A percentile compares a stretch with the other conserved stretches of the same genome.
These are phyloP conservation scores for Epinotia brunnichana DNA, from an alignment of 2,888 invertebrate species.

Conservation along the genomic window DNA sequence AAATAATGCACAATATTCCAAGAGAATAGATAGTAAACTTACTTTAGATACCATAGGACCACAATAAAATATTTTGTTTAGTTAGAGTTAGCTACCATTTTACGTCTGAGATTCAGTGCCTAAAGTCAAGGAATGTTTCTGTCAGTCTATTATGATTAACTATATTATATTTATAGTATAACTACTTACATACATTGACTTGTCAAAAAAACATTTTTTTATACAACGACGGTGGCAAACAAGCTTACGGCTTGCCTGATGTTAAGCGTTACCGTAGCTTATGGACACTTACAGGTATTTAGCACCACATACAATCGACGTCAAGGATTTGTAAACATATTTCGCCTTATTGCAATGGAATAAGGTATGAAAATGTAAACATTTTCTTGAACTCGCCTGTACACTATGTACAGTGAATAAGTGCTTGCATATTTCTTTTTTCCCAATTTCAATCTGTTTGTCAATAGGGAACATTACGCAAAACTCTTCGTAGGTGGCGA, in stretches of 20 bases:
- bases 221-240: too few relatives aligned
- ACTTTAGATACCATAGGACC: constrained; percentile 17
- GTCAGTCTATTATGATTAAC: constrained; percentile 51
- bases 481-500: too few relatives aligned
- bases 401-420: background rate
- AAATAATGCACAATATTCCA: background rate
- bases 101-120: constrained; percentile 32
- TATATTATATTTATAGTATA: background rate
- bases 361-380: too few relatives aligned
- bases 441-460: background rate
- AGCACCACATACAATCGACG: too few relatives aligned
- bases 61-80: constrained; percentile 12
- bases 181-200: background rate
- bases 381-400: background rate
- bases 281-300: too few relatives aligned
- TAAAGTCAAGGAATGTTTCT: constrained; percentile 51
- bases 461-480: too few relatives aligned
- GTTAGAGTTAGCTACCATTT: constrained; percentile 20
- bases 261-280: too few relatives aligned
- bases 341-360: too few relatives aligned
- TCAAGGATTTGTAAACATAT: too few relatives aligned
- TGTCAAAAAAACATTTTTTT: too few relatives aligned
- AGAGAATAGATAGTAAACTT: constrained; percentile 9
- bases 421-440: background rate
- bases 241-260: too few relatives aligned